phyloP scores from a whole-genome alignment of 2,113 vertebrate species.

The Barnardius zonarius region DNA sequence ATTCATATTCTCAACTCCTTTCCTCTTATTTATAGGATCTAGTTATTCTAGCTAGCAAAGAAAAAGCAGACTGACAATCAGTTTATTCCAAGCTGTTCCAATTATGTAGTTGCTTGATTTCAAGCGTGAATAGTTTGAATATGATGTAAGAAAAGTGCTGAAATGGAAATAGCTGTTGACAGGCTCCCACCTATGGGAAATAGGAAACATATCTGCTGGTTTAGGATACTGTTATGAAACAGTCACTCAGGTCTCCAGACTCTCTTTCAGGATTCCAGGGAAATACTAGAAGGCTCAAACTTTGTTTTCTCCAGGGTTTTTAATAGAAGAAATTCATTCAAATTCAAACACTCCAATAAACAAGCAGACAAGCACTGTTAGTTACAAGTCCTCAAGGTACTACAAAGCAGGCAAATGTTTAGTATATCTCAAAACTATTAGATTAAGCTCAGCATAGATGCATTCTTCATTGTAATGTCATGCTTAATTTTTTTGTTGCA shows the following conservation, averaged over 20 bases:
- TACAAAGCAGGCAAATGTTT: not conserved
- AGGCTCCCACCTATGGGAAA: slow-evolving; percentile 34
- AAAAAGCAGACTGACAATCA: not conserved
- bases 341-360: slow-evolving; percentile 1
- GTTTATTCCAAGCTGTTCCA: slow-evolving; percentile 36
- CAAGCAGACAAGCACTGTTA: not conserved
- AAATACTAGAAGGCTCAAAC: not conserved
- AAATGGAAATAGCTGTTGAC: slow-evolving; percentile 21
- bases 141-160: not conserved
- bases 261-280: not conserved
- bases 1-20: not conserved
- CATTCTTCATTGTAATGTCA: not conserved
- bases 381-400: not conserved
- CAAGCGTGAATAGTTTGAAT: not conserved
- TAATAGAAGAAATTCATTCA: not conserved
- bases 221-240: not conserved
- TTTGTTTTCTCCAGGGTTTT: not conserved
- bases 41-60: not conserved
- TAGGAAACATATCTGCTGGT: not conserved
- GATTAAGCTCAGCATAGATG: not conserved
- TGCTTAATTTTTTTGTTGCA: not conserved
- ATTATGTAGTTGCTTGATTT: slow-evolving; percentile 28
- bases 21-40: not conserved
- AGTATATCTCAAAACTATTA: not conserved
- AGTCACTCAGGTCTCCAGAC: not conserved